Base-by-base conservation (phyloP, 2,888 invertebrate genomes). In the Dynastes hyllus region DNA sequence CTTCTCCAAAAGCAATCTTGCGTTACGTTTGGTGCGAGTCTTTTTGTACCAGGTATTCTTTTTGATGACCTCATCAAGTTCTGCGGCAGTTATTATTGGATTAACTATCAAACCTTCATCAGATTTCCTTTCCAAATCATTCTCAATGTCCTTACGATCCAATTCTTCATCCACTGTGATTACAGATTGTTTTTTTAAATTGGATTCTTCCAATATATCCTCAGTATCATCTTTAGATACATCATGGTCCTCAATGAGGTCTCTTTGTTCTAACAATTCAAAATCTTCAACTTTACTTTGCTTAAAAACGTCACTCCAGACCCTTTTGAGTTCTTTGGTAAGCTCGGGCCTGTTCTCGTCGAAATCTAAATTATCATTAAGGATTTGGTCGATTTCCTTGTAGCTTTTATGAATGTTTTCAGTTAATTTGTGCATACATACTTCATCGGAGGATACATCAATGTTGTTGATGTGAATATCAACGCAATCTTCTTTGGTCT, bases 391-490 rank as follows among this genome's bases (percentile, higher is more conserved):
- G 13, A 75, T 61, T 3, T 13, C 29, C 27, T 22, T n/a, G 16
- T 63, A 75, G n/a, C 29, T 61, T 9, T 75, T 75, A 5, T 61
- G 73, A 9, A 75, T 75, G 13, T 75, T 75, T 8, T 61, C 61
- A 27, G 61, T 50, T 27, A 75, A 13, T 45, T 75, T 75, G 5
- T 50, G 40, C 61, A 75, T 50, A 29, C 50, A 75, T 1, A 75
- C 27, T 2, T 75, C 45, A 13, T 75, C 45, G 1, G 73, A 40
- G 40, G 13, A 37, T 2, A 75, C 37, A 61, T 75, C 61, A 2
- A 75, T n/a, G 6, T 75, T 45, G 8, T 75, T 61, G 16, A 75
- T 16, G 32, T 45, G 61, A 50, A 75, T 61, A 13, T 75, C 50
- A 22, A 75, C 8, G 9, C 40, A 45, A 5, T 75, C 45, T 0